Evolutionary conservation across 1,140 invertebrate genomes (phyloP), one percentile per base, ranked within the genome.

Genomic region (Papilio polytes): DNA sequence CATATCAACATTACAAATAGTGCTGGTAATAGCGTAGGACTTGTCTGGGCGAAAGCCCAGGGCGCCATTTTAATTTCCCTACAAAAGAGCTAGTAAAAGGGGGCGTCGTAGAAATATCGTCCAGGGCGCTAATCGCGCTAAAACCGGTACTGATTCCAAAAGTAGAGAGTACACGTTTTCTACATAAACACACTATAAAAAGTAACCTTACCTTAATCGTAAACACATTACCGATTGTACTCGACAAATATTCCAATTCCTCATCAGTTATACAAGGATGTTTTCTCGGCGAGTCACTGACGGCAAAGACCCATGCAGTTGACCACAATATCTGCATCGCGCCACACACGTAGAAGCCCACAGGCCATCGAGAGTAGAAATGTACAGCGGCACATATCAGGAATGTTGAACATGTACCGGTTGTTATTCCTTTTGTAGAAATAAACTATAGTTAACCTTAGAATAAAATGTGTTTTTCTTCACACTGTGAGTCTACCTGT

Each of bases 201-300:
- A 20, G 31, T 72, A n/a, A 73, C 85, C 80, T 82, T 83, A 92
- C 93, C 86, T 92, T 91, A 70, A 94, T 97, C 0, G 94, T 94
- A 72, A 96, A 94, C 22, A 93, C 90, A 78, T 93, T 95, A 31
- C 96, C 96, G 80, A 96, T 95, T 82, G 96, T 91, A 82, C 96
- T 96, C 80, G 94, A 95, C 59, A 98, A 97, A 88, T 97, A 98
- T 3, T 89, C 85, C 66, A 96, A 96, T 92, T 98, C 98, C 56
- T 96, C 95, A 76, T 96, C 94, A 1, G 96, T 96, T 84, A 99
- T 99, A 18, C 96, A 96, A 10, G 96, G 96, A 94, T 99, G 98
- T 74, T 95, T 86, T 13, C 96, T 96, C 0, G 98, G 98, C 13
- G 96, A 96, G 88, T 98, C 97, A 7, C 96, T 95, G 1, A 97